Conservation (phyloP, 2,797 vertebrate species). For the Lithobates pipiens region DNA sequence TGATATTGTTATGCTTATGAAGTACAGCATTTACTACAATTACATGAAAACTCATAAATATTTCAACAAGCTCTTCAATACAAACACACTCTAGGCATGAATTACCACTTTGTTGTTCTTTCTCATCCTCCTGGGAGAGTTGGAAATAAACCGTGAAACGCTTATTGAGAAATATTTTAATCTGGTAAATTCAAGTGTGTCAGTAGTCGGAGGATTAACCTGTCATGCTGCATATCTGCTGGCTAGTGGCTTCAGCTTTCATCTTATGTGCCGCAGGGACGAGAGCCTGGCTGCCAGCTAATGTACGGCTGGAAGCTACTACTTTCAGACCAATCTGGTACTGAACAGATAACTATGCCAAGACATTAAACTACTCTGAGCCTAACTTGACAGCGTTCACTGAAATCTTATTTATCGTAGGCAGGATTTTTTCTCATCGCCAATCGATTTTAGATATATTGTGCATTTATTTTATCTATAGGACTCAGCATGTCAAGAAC, state of each 20-base stretch:
- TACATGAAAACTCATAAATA: slow-evolving; percentile 18
- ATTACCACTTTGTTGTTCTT: slow-evolving; percentile 31
- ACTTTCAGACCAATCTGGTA: slow-evolving; percentile 41
- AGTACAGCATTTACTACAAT: slow-evolving; percentile 14
- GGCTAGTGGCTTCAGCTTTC: slow-evolving; percentile 45
- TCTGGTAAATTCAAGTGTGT: slow-evolving; percentile 27
- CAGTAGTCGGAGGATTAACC: slow-evolving; percentile 52
- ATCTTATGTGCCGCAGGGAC: slow-evolving; percentile 40
- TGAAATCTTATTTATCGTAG: slow-evolving; percentile 4
- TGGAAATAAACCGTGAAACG: slow-evolving; percentile 37
- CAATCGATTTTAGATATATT: neutral
- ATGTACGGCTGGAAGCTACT: slow-evolving; percentile 39
- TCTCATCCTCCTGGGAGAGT: slow-evolving; percentile 37
- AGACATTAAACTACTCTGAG: slow-evolving; percentile 5
- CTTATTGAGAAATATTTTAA: slow-evolving; percentile 43
- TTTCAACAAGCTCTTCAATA: slow-evolving; percentile 19
- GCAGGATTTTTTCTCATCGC: neutral
- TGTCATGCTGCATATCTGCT: slow-evolving; percentile 48
- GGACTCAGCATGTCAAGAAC: neutral
- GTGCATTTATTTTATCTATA: neutral
- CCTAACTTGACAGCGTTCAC: neutral
- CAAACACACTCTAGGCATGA: slow-evolving; percentile 18
- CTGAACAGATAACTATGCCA: slow-evolving; percentile 26
- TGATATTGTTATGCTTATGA: slow-evolving; percentile 17
- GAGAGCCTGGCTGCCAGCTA: slow-evolving; percentile 21